Evolutionary conservation across 2,888 invertebrate genomes (phyloP), one percentile per base, ranked within the genome.

Genomic region (Asteroscopus sphinx): DNA sequence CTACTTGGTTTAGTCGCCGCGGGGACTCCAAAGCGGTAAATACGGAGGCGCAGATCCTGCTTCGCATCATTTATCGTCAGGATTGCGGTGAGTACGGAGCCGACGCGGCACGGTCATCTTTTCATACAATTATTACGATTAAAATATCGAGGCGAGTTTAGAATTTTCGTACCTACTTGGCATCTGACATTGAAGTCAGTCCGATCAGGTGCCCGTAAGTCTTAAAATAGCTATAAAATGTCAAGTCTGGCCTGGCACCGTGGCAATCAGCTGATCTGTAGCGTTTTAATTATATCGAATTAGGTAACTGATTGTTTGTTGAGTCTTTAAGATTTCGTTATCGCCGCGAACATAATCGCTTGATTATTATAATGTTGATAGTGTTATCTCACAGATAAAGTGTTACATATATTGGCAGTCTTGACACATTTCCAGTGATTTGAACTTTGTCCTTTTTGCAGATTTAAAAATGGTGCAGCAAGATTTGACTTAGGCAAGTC

Each of bases 391-490:
- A 51, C 76, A 82, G 83, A 79, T 67, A 74, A 32, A 73, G 72
- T 69, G 76, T 74, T 77, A 74, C 73, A 79, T 82, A 75, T 63
- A 82, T 82, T 78, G 72, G 68, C 76, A 77, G 63, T 82, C 76
- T 83, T 82, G 78, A 82, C 80, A 82, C 55, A 68, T 74, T 77
- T 76, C 64, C 74, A 79, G 85, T 86, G 80, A 83, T 83, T 85
- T 85, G 77, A 83, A 82, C 67, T 80, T 77, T 80, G 77, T 80
- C 69, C 72, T 77, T 61, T 67, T 90, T 92, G 65, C 94, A 94
- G 94, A 93, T 90, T 88, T 93, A 83, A 94, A 94, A 86, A 95
- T 95, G 94, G 94, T 94, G 90, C 94, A 94, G 87, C 94, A 94
- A 83, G 94, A 95, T 92, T 91, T 94, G 90, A 95, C 94, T 87